These are phyloP conservation scores for Cheirogaleus medius DNA, from an alignment of 2,113 vertebrate genomes.

Conservation along the genomic window DNA sequence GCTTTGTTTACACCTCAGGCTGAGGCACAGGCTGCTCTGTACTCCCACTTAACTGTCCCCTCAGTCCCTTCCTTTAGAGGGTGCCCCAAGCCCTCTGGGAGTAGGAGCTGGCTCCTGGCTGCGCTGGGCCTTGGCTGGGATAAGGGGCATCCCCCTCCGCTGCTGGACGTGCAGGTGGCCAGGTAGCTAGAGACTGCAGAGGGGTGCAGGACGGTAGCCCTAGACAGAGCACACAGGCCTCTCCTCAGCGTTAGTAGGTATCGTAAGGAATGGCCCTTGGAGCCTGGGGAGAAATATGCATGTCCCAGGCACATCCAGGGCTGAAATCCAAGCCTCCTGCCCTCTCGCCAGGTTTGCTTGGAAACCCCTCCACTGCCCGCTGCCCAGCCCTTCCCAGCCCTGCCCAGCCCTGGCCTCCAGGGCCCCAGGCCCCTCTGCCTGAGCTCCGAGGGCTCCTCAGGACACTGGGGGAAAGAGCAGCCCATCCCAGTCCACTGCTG, in stretches of 20 bases:
- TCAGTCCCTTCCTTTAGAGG: not conserved
- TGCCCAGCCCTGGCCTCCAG: constrained; percentile 5
- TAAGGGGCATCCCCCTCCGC: not conserved
- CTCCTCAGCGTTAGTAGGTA: not conserved
- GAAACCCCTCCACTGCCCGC: constrained; percentile 1
- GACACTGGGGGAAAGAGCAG: not conserved
- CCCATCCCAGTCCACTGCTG: not conserved
- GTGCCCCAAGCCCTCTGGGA: not conserved
- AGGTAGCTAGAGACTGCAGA: not conserved
- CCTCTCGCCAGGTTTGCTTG: not conserved
- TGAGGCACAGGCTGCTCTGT: not conserved
- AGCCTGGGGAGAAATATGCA: not conserved
- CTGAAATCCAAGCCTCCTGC: not conserved
- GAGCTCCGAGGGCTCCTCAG: not conserved
- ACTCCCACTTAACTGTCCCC: not conserved
- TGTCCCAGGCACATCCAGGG: no score
- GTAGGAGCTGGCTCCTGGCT: not conserved
- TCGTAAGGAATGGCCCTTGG: not conserved
- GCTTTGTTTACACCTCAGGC: not conserved
- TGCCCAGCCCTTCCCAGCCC: not conserved
- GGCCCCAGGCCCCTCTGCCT: not conserved
- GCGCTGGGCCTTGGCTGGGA: not conserved
- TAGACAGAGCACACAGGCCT: not conserved
- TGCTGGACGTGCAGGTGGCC: not conserved
- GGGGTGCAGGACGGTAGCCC: not conserved